phyloP scores from a whole-genome alignment of 2,888 invertebrate species.

The Callinectes sapidus region DNA sequence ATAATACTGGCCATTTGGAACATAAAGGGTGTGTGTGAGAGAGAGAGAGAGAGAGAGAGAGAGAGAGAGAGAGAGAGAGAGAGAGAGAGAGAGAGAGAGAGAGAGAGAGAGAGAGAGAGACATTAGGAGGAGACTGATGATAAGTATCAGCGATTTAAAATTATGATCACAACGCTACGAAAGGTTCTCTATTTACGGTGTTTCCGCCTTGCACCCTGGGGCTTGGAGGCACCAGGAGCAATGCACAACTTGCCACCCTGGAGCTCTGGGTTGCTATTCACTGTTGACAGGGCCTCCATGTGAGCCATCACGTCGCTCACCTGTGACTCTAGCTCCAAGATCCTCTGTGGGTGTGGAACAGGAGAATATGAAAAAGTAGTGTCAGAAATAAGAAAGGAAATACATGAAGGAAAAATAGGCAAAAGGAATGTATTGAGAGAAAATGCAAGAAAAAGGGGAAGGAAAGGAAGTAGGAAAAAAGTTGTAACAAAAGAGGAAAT shows the following conservation, averaged over 20 bases:
- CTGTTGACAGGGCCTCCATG: constrained; percentile 84
- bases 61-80: not conserved
- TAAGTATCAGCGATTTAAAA: not conserved
- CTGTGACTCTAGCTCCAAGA: constrained; percentile 92
- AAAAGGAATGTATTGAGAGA: not conserved
- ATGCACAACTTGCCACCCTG: constrained; percentile 66
- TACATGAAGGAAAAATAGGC: not conserved
- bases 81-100: not conserved
- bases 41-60: not conserved
- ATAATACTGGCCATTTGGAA: too few relatives aligned
- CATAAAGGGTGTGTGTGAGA: too few relatives aligned
- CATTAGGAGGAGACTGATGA: too few relatives aligned
- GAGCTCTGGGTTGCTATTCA: constrained; percentile 70
- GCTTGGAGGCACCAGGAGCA: constrained; percentile 26
- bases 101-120: not conserved
- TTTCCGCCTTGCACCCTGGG: constrained; percentile 63
- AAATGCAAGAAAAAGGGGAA: not conserved
- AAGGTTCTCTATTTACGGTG: constrained; percentile 50
- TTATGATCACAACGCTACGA: not conserved
- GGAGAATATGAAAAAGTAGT: not conserved
- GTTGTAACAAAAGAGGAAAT: not conserved
- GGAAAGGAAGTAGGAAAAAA: not conserved
- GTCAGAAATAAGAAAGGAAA: not conserved
- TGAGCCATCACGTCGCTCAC: constrained; percentile 97
- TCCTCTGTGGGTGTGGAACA: constrained; percentile 77